phyloP scores from a whole-genome alignment of 2,797 vertebrate species.

The Numenius phaeopus region DNA sequence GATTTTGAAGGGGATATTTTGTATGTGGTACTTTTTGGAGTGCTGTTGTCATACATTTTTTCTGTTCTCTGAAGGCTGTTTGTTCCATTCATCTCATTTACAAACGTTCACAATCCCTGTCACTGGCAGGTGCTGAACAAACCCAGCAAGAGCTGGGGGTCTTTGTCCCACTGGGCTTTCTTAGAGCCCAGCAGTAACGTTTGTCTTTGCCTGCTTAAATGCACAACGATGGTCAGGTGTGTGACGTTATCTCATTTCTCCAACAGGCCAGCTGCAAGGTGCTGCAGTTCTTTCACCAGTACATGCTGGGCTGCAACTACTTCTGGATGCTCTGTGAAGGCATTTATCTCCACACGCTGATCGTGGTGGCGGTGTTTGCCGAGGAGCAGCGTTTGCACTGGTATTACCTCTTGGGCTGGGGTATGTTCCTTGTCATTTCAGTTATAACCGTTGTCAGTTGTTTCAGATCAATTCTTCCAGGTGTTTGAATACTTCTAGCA shows the following conservation, averaged over 20 bases:
- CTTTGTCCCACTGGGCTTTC: neutral
- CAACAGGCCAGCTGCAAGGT: slow-evolving; percentile 93
- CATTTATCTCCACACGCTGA: slow-evolving; percentile 96
- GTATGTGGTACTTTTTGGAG: neutral
- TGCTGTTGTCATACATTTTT: neutral
- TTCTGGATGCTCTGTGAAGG: slow-evolving; percentile 99
- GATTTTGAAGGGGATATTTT: neutral
- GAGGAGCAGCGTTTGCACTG: slow-evolving; percentile 92
- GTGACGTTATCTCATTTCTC: slow-evolving; percentile 28
- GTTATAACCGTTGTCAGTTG: too few relatives aligned
- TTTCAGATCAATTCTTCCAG: too few relatives aligned
- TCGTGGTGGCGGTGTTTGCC: slow-evolving; percentile 94
- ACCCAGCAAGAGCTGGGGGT: neutral
- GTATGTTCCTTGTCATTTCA: slow-evolving; percentile 76
- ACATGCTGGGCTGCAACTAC: slow-evolving; percentile 97
- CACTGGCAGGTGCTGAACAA: neutral
- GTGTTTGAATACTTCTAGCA: neutral
- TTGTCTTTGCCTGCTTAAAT: neutral
- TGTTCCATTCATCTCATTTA: neutral
- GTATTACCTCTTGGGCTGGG: slow-evolving; percentile 99
- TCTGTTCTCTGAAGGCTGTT: neutral
- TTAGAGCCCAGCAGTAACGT: neutral
- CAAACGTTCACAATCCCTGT: neutral
- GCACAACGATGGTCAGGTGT: neutral
- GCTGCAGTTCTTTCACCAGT: slow-evolving; percentile 95